Conservation (phyloP, 2,113 vertebrate species). For the Brachypodius melanocephalos region DNA sequence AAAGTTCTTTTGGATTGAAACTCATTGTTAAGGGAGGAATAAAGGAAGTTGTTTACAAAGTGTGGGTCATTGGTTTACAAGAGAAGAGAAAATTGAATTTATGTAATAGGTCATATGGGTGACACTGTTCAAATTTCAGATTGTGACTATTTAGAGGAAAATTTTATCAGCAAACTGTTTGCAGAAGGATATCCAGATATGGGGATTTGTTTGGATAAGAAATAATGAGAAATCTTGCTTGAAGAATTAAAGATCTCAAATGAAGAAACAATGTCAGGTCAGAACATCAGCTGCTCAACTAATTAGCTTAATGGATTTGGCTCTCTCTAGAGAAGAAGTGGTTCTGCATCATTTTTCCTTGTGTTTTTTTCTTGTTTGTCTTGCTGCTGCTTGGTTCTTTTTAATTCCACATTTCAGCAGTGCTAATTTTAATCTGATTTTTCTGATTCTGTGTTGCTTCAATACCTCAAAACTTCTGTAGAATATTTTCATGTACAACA, state of each 20-base stretch:
- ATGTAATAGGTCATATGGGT: neutral
- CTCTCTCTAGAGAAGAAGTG: neutral
- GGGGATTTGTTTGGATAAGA: neutral
- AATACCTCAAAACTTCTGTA: neutral
- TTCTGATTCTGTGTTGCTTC: neutral
- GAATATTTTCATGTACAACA: neutral
- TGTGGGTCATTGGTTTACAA: neutral
- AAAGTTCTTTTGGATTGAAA: neutral
- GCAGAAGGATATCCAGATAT: neutral
- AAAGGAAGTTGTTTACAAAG: neutral
- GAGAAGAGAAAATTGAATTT: neutral
- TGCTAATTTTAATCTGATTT: neutral
- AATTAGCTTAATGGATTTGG: constrained; percentile 26
- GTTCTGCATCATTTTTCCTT: neutral
- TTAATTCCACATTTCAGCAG: neutral
- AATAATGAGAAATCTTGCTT: neutral
- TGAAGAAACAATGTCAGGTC: neutral
- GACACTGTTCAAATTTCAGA: neutral
- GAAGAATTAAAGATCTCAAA: neutral
- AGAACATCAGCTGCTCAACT: constrained; percentile 2
- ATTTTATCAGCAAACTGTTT: neutral
- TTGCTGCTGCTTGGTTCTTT: neutral
- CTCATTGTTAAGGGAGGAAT: neutral
- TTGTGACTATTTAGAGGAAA: neutral
- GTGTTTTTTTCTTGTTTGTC: neutral